phyloP scores from a whole-genome alignment of 2,113 vertebrate species.

The Plectropomus leopardus region DNA sequence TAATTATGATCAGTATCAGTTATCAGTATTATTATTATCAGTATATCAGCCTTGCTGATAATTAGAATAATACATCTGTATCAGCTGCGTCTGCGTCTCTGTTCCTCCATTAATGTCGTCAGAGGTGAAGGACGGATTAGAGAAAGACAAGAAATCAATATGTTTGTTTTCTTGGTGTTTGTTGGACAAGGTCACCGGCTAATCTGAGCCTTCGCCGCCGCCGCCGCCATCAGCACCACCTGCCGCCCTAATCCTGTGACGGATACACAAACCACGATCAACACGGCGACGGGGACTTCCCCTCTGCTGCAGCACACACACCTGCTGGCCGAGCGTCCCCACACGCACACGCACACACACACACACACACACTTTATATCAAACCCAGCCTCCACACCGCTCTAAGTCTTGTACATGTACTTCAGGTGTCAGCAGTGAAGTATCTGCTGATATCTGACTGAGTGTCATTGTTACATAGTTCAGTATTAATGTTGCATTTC shows the following conservation, averaged over 20 bases:
- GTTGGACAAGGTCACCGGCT: slow-evolving; percentile 56
- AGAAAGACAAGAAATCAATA: background rate
- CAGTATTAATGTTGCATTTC: too few relatives aligned
- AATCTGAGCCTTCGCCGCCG: slow-evolving; percentile 48
- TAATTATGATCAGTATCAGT: too few relatives aligned
- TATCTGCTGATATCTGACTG: too few relatives aligned
- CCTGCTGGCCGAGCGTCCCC: background rate
- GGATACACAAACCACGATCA: slow-evolving; percentile 39
- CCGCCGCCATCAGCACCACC: slow-evolving; percentile 30
- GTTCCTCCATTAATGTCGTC: too few relatives aligned
- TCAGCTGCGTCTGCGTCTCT: too few relatives aligned
- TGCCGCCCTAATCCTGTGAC: slow-evolving; percentile 68
- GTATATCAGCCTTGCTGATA: too few relatives aligned
- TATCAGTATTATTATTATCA: too few relatives aligned
- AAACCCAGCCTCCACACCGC: too few relatives aligned
- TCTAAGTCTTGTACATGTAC: too few relatives aligned
- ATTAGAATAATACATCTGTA: too few relatives aligned
- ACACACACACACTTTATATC: background rate
- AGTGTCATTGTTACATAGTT: too few relatives aligned
- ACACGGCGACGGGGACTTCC: slow-evolving; percentile 65
- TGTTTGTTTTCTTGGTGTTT: slow-evolving; percentile 1
- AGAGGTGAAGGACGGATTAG: background rate
- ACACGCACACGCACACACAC: slow-evolving; percentile 2
- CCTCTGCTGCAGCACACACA: slow-evolving; percentile 22
- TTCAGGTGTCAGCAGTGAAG: background rate